Evolutionary conservation across 2,888 invertebrate species (phyloP).

Genomic region (Tortrix viridana): DNA sequence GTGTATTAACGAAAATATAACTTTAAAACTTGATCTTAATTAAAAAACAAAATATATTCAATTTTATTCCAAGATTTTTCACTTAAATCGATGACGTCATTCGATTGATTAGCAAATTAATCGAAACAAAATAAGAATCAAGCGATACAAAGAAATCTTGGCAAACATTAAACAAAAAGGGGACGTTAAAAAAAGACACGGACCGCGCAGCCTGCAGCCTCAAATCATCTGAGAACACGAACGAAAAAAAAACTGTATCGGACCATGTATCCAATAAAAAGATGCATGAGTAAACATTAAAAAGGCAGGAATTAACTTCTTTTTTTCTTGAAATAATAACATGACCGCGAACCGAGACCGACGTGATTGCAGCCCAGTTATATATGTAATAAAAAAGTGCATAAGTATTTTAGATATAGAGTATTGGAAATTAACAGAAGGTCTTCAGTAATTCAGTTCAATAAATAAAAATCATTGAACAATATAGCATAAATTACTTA

Average conservation of each 20-base stretch:
- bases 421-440: no score
- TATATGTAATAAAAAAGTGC: constrained; percentile 14
- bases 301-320: constrained; percentile 30
- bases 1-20: no score
- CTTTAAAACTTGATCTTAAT: background rate
- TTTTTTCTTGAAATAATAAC: constrained; percentile 26
- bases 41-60: background rate
- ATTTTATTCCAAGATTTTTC: background rate
- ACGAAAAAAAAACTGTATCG: constrained; percentile 24
- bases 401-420: no score
- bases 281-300: constrained; percentile 38
- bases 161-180: constrained; percentile 28
- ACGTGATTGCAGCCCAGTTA: constrained; percentile 23
- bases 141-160: constrained; percentile 20
- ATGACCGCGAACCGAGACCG: constrained; percentile 26
- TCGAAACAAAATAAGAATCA: constrained; percentile 12
- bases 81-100: constrained; percentile 9
- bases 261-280: constrained; percentile 24
- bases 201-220: constrained; percentile 30
- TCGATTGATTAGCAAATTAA: constrained; percentile 32
- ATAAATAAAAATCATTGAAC: no score
- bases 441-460: no score
- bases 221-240: constrained; percentile 36
- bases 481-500: no score
- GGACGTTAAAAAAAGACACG: constrained; percentile 28